phyloP scores from a whole-genome alignment of 2,888 invertebrate genomes.

The Cephonodes hylas region DNA sequence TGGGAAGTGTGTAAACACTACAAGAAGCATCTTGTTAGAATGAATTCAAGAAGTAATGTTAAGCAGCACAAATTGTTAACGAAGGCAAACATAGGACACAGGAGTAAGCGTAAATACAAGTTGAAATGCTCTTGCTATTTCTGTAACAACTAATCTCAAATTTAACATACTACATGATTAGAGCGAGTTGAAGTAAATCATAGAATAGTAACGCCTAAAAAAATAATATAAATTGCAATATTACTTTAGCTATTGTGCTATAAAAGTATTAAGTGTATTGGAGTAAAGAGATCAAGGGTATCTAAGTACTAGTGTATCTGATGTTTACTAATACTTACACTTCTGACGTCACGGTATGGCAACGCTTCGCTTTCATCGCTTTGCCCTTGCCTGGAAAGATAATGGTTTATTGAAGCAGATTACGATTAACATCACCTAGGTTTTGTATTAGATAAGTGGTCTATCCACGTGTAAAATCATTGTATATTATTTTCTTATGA shows the following conservation, averaged over 20 bases:
- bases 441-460: no score
- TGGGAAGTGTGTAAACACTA: background rate
- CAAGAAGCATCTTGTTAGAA: background rate
- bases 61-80: constrained; percentile 3
- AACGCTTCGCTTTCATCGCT: constrained; percentile 95
- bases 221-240: background rate
- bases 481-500: no score
- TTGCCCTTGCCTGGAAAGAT: constrained; percentile 88
- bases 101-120: background rate
- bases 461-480: no score
- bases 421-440: background rate
- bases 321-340: constrained; percentile 84
- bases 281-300: background rate
- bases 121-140: background rate
- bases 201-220: background rate
- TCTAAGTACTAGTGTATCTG: background rate
- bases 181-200: background rate
- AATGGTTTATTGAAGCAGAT: constrained; percentile 6
- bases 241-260: background rate
- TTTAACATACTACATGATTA: background rate
- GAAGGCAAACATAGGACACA: background rate
- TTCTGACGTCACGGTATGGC: constrained; percentile 89
- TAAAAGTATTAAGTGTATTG: background rate
- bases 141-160: background rate
- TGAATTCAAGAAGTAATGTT: background rate